Conservation (phyloP, 2,888 invertebrate species). For the Agrilus mali region DNA sequence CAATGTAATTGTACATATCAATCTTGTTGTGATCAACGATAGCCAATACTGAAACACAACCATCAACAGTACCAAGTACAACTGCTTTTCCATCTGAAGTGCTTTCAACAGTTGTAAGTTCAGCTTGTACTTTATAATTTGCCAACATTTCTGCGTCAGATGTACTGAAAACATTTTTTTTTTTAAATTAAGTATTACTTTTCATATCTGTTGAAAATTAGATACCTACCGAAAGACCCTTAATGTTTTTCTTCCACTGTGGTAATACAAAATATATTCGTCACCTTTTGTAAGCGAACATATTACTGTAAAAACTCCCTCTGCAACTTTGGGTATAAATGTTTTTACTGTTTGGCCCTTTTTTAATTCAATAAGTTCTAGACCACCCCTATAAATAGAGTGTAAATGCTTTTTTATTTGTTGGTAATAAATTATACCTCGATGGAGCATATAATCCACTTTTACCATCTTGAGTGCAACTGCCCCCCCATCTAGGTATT, state of each 20-base stretch:
- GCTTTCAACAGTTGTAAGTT: slow-evolving; percentile 76
- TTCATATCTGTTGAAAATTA: too few relatives aligned
- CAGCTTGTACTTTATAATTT: slow-evolving; percentile 83
- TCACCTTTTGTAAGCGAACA: slow-evolving; percentile 90
- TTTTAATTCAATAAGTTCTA: slow-evolving; percentile 85
- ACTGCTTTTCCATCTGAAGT: slow-evolving; percentile 72
- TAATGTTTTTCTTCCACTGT: slow-evolving; percentile 88
- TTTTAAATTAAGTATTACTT: too few relatives aligned
- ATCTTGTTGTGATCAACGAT: slow-evolving; percentile 54
- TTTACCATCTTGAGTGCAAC: slow-evolving; percentile 75
- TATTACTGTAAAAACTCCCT: slow-evolving; percentile 93
- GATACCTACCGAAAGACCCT: slow-evolving; percentile 69
- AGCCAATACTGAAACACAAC: slow-evolving; percentile 83
- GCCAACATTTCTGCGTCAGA: slow-evolving; percentile 84
- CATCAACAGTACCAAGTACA: slow-evolving; percentile 85
- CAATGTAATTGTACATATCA: slow-evolving; percentile 50
- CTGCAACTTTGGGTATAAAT: slow-evolving; percentile 87
- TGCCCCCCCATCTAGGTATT: slow-evolving; percentile 86
- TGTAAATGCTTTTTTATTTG: background rate
- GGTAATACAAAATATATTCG: slow-evolving; percentile 92
- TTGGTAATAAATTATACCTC: slow-evolving; percentile 30
- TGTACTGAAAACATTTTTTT: slow-evolving; percentile 41
- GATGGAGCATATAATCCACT: slow-evolving; percentile 86
- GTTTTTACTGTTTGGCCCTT: slow-evolving; percentile 80
- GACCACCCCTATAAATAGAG: slow-evolving; percentile 58